phyloP scores from a whole-genome alignment of 2,113 vertebrate genomes.

The Platichthys flesus region DNA sequence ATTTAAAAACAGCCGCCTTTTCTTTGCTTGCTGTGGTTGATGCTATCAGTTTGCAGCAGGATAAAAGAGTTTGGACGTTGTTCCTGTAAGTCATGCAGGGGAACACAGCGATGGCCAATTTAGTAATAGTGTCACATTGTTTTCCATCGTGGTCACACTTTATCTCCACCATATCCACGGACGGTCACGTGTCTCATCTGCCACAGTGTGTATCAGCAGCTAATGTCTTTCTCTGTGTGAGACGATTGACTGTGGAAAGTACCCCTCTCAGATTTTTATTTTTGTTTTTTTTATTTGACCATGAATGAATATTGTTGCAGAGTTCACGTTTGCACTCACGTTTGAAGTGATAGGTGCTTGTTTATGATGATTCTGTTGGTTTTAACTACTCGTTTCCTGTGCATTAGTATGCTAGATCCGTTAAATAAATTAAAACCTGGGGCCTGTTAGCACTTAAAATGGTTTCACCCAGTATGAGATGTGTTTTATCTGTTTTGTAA shows the following conservation, averaged over 20 bases:
- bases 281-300: conserved; percentile 8
- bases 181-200: conserved; percentile 39
- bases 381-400: neutral
- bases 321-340: conserved; percentile 4
- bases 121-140: conserved; percentile 50
- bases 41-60: neutral
- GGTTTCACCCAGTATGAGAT: neutral
- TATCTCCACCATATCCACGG: conserved; percentile 35
- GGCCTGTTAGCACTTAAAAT: neutral
- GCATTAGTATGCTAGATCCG: neutral
- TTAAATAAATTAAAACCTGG: neutral
- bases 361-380: neutral
- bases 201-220: conserved; percentile 29
- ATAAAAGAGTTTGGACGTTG: neutral
- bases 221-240: conserved; percentile 36
- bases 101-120: neutral
- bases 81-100: neutral
- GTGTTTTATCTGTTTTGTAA: conserved; percentile 6
- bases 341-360: neutral
- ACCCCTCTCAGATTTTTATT: conserved; percentile 29
- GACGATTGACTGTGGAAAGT: conserved; percentile 52
- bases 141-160: conserved; percentile 47
- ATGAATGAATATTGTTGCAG: conserved; percentile 14
- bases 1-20: neutral
- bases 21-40: neutral